These are phyloP conservation scores for Diarsia rubi DNA, from an alignment of 2,888 invertebrate species.

Conservation along the genomic window DNA sequence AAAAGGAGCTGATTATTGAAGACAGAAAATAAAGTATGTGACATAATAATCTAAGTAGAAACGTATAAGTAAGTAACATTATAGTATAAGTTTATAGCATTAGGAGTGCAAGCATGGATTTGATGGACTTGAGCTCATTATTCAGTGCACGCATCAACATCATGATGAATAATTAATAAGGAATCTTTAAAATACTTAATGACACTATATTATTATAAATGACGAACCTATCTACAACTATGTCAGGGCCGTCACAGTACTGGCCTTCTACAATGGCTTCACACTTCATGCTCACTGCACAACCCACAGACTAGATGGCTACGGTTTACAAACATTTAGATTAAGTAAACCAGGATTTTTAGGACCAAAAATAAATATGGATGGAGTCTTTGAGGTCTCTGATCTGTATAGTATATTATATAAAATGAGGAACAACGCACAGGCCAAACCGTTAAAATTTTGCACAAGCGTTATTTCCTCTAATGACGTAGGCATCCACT, in stretches of 20 bases:
- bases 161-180: conserved; percentile 13
- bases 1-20: too few species aligned
- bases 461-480: too few species aligned
- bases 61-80: too few species aligned
- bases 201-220: conserved; percentile 32
- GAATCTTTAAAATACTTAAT: conserved; percentile 12
- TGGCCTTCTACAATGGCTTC: conserved; percentile 56
- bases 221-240: conserved; percentile 33
- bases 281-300: conserved; percentile 64
- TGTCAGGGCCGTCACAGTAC: conserved; percentile 66
- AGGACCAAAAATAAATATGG: too few species aligned
- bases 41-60: background rate
- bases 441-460: too few species aligned
- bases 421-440: too few species aligned
- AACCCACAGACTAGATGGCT: conserved; percentile 40
- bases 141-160: background rate
- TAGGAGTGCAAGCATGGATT: background rate
- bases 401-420: too few species aligned
- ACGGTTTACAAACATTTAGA: conserved; percentile 55
- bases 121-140: too few species aligned
- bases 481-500: too few species aligned
- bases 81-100: too few species aligned
- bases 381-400: too few species aligned
- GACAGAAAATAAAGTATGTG: background rate
- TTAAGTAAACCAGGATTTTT: conserved; percentile 4